Evolutionary conservation across 35 echinoderm and acorn worm genomes (phyloP).

Genomic region (Heliocidaris tuberculata): DNA sequence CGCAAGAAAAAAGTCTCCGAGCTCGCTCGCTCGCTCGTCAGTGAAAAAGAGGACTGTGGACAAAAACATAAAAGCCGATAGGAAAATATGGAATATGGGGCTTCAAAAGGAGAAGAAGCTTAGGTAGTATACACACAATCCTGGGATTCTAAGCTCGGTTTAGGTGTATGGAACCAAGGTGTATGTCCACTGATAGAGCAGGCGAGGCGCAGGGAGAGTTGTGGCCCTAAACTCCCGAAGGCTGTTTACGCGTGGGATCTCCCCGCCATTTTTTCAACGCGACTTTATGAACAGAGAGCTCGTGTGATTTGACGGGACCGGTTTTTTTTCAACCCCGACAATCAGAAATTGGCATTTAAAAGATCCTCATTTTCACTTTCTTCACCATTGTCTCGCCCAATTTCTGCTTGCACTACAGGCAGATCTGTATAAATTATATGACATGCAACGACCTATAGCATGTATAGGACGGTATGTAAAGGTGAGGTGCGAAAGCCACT

Average conservation of each 20-base stretch:
- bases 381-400: neutral
- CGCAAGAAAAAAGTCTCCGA: neutral
- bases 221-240: neutral
- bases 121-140: neutral
- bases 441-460: too few relatives aligned
- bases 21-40: slow-evolving; percentile 13
- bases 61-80: slow-evolving; percentile 41
- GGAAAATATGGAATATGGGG: slow-evolving; percentile 45
- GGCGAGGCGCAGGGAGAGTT: neutral
- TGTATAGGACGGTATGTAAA: too few relatives aligned
- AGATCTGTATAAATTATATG: neutral
- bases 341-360: slow-evolving; percentile 1
- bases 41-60: neutral
- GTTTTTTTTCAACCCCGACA: neutral
- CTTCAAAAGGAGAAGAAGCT: neutral
- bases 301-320: neutral
- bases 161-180: neutral
- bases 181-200: neutral
- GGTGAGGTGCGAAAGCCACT: too few relatives aligned
- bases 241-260: slow-evolving; percentile 43
- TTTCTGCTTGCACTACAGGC: neutral
- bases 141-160: neutral
- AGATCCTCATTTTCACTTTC: neutral
- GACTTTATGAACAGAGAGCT: neutral
- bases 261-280: neutral